Evolutionary conservation across 1,140 invertebrate genomes (phyloP).

Genomic region (Bombus sylvicola): DNA sequence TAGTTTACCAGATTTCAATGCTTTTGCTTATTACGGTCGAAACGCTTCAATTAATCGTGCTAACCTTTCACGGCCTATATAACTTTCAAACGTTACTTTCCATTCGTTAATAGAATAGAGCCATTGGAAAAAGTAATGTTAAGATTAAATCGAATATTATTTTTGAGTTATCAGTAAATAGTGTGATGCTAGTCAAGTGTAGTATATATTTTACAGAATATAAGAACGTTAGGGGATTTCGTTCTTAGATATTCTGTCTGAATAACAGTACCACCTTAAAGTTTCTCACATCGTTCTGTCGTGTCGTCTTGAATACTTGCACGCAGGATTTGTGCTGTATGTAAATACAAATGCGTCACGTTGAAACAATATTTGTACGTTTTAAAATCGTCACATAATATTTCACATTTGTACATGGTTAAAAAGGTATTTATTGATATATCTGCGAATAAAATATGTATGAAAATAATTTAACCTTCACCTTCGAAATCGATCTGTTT

Average conservation of each 20-base stretch:
- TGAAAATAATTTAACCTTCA: not conserved
- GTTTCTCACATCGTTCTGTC: not conserved
- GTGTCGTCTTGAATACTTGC: not conserved
- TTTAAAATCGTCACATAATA: not conserved
- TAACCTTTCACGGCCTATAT: slow-evolving; percentile 10
- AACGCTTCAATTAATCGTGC: not conserved
- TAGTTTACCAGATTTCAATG: slow-evolving; percentile 24
- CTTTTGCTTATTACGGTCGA: slow-evolving; percentile 8
- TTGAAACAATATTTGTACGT: not conserved
- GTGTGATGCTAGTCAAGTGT: not conserved
- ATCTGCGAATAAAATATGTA: not conserved
- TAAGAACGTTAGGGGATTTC: not conserved
- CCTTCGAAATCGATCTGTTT: not conserved
- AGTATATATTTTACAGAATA: not conserved
- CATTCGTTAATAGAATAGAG: not conserved
- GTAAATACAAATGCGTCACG: not conserved
- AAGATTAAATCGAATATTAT: not conserved
- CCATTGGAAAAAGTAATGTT: not conserved
- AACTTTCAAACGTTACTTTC: slow-evolving; percentile 21
- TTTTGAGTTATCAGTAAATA: not conserved
- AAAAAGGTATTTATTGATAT: no score
- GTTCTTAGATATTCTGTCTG: not conserved
- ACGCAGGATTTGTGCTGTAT: not conserved
- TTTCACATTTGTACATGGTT: not conserved
- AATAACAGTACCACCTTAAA: slow-evolving; percentile 1